Conservation (phyloP, 2,888 invertebrate species). For the Lithophane ornitopus region DNA sequence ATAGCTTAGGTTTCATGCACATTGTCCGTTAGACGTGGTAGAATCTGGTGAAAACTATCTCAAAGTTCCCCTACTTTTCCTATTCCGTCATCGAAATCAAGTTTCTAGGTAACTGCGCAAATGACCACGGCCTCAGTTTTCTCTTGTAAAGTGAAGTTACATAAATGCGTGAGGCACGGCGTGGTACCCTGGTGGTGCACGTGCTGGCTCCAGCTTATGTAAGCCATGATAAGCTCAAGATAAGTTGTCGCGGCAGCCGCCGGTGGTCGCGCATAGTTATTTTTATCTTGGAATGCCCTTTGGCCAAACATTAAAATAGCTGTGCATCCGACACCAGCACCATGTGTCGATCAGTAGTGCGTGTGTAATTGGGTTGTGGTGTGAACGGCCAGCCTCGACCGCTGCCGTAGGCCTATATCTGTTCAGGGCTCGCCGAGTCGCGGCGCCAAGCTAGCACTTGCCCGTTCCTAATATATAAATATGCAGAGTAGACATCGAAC, state of each 20-base stretch:
- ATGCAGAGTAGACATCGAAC: conserved; percentile 16
- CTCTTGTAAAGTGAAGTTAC: conserved; percentile 49
- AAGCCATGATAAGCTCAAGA: conserved; percentile 79
- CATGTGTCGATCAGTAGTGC: conserved; percentile 56
- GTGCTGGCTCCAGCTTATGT: conserved; percentile 80
- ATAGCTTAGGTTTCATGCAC: conserved; percentile 50
- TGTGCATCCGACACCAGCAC: conserved; percentile 70
- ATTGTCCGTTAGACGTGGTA: conserved; percentile 44
- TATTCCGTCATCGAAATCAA: conserved; percentile 68
- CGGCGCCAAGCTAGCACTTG: conserved; percentile 32
- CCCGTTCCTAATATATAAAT: conserved; percentile 36
- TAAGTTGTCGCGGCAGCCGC: conserved; percentile 67
- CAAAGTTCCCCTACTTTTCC: conserved; percentile 69
- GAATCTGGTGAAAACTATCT: conserved; percentile 60
- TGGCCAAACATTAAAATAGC: conserved; percentile 77
- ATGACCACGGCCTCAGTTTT: conserved; percentile 58
- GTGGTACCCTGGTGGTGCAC: conserved; percentile 71
- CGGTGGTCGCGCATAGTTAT: conserved; percentile 74
- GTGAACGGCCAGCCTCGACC: conserved; percentile 63
- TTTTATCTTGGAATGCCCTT: conserved; percentile 73
- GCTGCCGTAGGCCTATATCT: conserved; percentile 58
- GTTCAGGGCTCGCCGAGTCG: conserved; percentile 46
- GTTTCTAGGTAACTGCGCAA: conserved; percentile 78
- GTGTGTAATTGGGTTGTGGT: conserved; percentile 58
- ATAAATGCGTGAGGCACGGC: conserved; percentile 58